phyloP scores from a whole-genome alignment of 2,797 vertebrate genomes.

The Phalanger gymnotis region DNA sequence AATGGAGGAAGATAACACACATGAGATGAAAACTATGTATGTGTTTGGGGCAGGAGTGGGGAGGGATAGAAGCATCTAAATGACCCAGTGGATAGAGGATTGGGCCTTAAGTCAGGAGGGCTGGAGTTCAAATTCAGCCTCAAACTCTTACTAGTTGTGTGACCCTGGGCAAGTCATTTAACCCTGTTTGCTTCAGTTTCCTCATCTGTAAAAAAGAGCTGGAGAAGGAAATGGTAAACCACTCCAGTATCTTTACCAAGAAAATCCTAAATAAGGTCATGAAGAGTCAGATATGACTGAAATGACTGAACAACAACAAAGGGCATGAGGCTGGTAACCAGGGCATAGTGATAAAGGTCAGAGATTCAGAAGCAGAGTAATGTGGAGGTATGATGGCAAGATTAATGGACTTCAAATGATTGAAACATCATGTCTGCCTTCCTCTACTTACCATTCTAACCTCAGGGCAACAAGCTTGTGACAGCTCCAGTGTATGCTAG shows the following conservation, averaged over 20 bases:
- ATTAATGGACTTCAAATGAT: slow-evolving; percentile 11
- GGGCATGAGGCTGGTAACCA: background rate
- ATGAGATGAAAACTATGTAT: background rate
- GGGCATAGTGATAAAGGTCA: background rate
- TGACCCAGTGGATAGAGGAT: background rate
- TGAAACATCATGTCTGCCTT: slow-evolving; percentile 62
- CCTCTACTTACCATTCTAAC: slow-evolving; percentile 16
- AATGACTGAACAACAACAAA: background rate
- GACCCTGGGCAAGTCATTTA: background rate
- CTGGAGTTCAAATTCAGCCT: background rate
- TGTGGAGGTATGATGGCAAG: background rate
- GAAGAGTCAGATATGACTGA: background rate
- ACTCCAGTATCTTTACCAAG: background rate
- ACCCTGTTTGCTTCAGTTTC: background rate
- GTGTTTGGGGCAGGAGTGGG: no score
- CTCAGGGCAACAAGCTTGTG: background rate
- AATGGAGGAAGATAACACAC: background rate
- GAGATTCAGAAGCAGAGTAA: background rate
- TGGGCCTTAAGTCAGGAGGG: background rate
- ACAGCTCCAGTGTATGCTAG: background rate
- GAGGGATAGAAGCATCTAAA: background rate
- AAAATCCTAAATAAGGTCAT: background rate
- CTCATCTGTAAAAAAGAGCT: background rate
- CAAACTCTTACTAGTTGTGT: background rate
- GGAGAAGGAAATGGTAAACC: background rate